Evolutionary conservation across 2,888 invertebrate genomes (phyloP), one percentile per base, ranked within the genome.

Genomic region (Mechanitis mazaeus): DNA sequence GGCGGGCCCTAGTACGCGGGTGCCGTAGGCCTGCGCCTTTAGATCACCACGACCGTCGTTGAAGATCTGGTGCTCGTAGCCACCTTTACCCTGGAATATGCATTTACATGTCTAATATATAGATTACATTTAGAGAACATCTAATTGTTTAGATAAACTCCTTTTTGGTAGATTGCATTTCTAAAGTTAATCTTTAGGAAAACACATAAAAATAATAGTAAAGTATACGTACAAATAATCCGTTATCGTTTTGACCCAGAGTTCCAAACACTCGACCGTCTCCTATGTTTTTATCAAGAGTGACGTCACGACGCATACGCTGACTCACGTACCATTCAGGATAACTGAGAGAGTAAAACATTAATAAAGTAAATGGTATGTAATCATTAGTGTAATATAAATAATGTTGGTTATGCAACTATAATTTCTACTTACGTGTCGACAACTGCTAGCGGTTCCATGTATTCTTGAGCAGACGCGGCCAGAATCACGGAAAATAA

Each of bases 61-160:
- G 73, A 84, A 84, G 64, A 86, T 73, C 20, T 82, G 75, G 50
- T 77, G 79, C 56, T 79, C 77, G 67, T 86, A 86, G 2, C 84
- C 86, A 0, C 74, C 85, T 70, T 73, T 79, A 28, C 85, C 85
- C 85, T 85, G 42, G 42, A 42, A 7, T 42, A n/a, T n/a, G n/a
- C n/a, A n/a, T n/a, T n/a, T n/a, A n/a, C n/a, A n/a, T n/a, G n/a
- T n/a, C n/a, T n/a, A n/a, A n/a, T n/a, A n/a, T n/a, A n/a, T 38
- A 5, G 38, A 6, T 38, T 38, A 38, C 6, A 38, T 38, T 38
- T 38, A 38, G 6, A 38, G 6, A 38, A 38, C 38, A 5, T 3
- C 3, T 38, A 38, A 1, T 38, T 38, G 1, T 38, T 38, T 5
- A 1, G 38, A 38, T 6, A 1, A 38, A 38, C 38, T 38, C n/a